phyloP scores from a whole-genome alignment of 2,113 vertebrate genomes.

The Ptilorrhoa leucosticta region DNA sequence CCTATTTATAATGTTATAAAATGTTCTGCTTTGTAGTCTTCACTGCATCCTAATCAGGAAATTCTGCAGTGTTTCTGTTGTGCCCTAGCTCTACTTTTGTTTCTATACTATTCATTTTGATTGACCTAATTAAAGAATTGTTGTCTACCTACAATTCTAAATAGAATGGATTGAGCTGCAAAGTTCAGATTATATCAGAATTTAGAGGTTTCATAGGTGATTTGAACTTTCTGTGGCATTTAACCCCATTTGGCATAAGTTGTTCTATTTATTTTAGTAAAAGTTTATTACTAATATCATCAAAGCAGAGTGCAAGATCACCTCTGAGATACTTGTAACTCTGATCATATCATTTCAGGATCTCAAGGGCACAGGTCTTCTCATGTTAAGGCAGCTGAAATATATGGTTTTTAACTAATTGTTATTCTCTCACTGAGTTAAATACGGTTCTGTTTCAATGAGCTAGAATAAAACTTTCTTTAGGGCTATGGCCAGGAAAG shows the following conservation, averaged over 20 bases:
- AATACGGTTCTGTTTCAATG: neutral
- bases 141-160: neutral
- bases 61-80: neutral
- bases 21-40: accelerated
- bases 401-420: neutral
- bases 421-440: neutral
- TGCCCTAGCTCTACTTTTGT: neutral
- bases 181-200: neutral
- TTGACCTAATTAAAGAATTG: neutral
- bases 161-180: neutral
- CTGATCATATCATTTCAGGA: neutral
- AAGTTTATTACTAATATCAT: neutral
- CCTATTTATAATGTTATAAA: neutral
- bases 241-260: neutral
- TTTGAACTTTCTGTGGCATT: neutral
- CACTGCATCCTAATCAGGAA: neutral
- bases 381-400: neutral
- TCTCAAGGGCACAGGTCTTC: neutral
- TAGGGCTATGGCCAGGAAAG: neutral
- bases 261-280: neutral
- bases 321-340: neutral
- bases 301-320: neutral
- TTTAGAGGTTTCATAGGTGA: neutral
- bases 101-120: neutral
- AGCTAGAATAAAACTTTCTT: slow-evolving; percentile 9